Base-by-base conservation (phyloP, 2,113 vertebrate genomes). In the Stegostoma tigrinum region DNA sequence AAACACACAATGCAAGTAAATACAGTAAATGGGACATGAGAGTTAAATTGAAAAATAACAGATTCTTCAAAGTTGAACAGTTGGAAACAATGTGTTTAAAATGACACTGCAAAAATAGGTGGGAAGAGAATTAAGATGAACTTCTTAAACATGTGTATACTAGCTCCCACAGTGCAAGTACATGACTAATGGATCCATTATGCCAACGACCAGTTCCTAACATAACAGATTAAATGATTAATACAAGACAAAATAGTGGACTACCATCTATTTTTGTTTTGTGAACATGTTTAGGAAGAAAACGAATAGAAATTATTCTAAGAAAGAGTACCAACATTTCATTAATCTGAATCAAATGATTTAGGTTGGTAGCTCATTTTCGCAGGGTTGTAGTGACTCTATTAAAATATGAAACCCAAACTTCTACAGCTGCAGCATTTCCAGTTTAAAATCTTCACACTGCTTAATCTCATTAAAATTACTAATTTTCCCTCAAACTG, bases 261-360 rank as follows among this genome's bases (percentile, higher is more conserved):
- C 15, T 42, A 83, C 38, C n/a, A 3, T 78, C n/a, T 38, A 17
- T 19, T 87, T 38, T 45, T n/a, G 12, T 27, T n/a, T 34, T 66
- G 12, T 64, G 61, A 93, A 83, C 38, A 45, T 67, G 89, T 61
- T 66, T 66, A 66, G 89, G 7, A 93, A 66, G 66, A 42, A n/a
- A 23, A 90, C n/a, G 64, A 34, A 61, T 61, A 90, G 27, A 93
- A 66, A 66, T 15, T 93, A 61, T 6, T 93, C 34, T 21, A 91
- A 91, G 14, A 94, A 95, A 95, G 19, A 95, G 24, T 5, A 75
- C 15, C 15, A 72, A 15, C 45, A 45, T 94, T 70, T 95, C 42
- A 64, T 95, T 95, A 19, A 95, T 34, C n/a, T 95, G 94, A 95
- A 95, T 48, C 24, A 95, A 75, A 95, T 52, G 23, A 72, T 70